Evolutionary conservation across 2,888 invertebrate genomes (phyloP).

Genomic region (Cephus pygmeus): DNA sequence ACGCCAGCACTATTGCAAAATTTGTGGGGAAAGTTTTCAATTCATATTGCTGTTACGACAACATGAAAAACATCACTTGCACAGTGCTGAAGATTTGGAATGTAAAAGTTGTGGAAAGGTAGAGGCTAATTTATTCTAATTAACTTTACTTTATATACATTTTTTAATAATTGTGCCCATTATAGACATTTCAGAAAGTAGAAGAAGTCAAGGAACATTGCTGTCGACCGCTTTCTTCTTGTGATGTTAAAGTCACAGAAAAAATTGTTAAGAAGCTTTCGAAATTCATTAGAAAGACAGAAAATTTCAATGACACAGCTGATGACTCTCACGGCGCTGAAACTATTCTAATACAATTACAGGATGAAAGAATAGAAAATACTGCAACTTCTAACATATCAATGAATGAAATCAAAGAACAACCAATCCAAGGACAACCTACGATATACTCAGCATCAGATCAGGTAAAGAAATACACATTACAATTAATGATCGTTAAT

Average conservation of each 20-base stretch:
- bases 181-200: constrained; percentile 35
- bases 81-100: constrained; percentile 28
- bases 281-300: not conserved
- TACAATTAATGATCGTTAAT: not conserved
- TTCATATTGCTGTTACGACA: constrained; percentile 52
- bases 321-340: not conserved
- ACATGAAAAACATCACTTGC: constrained; percentile 50
- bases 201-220: constrained; percentile 32
- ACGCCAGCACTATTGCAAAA: constrained; percentile 54
- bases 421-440: constrained; percentile 27
- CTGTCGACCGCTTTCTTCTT: constrained; percentile 10
- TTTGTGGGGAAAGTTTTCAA: constrained; percentile 58
- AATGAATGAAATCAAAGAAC: not conserved
- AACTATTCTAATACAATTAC: not conserved
- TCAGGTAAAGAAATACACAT: constrained; percentile 36
- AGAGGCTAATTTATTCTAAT: constrained; percentile 7
- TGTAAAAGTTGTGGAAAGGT: constrained; percentile 44
- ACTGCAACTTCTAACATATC: not conserved
- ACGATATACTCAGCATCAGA: constrained; percentile 44
- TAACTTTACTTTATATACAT: not conserved
- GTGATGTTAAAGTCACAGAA: constrained; percentile 1
- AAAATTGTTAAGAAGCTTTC: not conserved
- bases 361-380: not conserved
- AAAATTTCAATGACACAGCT: not conserved
- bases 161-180: not conserved